Conservation (phyloP, 2,888 invertebrate genomes). For the Acronicta psi region DNA sequence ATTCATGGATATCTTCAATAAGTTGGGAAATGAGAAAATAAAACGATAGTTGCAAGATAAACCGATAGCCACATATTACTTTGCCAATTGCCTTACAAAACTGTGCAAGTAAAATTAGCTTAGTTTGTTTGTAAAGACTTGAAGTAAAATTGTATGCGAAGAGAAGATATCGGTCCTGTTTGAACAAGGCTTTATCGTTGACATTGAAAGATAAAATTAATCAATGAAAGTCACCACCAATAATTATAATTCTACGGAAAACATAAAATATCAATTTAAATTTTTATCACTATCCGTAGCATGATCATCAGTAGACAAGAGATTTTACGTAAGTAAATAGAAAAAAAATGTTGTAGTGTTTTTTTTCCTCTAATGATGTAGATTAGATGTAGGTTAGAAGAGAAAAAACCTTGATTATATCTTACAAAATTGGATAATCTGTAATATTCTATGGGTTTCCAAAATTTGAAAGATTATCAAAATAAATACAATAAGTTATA, state of each 20-base stretch:
- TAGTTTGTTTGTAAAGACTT: conserved; percentile 27
- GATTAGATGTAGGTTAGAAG: no score
- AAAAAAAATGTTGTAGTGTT: no score
- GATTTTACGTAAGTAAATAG: no score
- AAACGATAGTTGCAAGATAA: conserved; percentile 22
- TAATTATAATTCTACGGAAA: conserved; percentile 43
- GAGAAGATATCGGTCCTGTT: conserved; percentile 39
- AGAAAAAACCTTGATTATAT: no score
- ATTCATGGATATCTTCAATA: background rate
- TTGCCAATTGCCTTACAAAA: conserved; percentile 28
- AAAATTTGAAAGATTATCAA: no score
- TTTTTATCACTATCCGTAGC: conserved; percentile 28
- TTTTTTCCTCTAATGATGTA: no score
- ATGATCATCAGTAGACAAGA: no score
- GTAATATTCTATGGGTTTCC: no score
- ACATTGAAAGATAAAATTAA: conserved; percentile 76
- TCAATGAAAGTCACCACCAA: conserved; percentile 66
- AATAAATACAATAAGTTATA: no score
- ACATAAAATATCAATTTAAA: conserved; percentile 35
- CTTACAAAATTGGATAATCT: no score
- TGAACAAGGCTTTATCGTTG: conserved; percentile 62
- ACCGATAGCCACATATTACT: conserved; percentile 15
- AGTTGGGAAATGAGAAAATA: conserved; percentile 19
- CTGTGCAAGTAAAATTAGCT: conserved; percentile 33
- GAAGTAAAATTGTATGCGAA: conserved; percentile 44